phyloP scores from a whole-genome alignment of 2,888 invertebrate genomes.

The Archaeoteleia sp. region DNA sequence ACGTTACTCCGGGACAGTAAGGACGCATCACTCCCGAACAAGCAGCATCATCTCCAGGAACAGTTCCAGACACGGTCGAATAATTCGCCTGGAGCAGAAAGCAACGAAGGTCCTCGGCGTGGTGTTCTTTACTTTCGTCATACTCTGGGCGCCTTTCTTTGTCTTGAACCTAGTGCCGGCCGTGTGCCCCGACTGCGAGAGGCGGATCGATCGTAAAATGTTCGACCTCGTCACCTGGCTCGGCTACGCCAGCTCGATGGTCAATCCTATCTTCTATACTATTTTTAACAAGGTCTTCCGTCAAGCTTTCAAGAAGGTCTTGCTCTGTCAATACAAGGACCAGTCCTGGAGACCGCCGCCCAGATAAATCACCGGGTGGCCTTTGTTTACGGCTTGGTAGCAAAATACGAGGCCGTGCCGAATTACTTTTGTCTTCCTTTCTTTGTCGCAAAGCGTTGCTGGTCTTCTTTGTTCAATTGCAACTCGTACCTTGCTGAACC shows the following conservation, averaged over 20 bases:
- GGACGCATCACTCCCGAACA: slow-evolving; percentile 85
- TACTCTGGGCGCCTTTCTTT: slow-evolving; percentile 97
- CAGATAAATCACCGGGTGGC: slow-evolving; percentile 25
- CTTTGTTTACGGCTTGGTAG: too few relatives aligned
- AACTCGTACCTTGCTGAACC: slow-evolving; percentile 13
- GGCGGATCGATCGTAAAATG: slow-evolving; percentile 84
- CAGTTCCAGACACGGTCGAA: slow-evolving; percentile 88
- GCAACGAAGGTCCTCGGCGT: slow-evolving; percentile 97
- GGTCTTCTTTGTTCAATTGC: too few relatives aligned
- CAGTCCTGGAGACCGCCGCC: slow-evolving; percentile 75
- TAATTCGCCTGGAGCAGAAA: slow-evolving; percentile 93
- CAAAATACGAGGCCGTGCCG: too few relatives aligned
- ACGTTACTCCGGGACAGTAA: slow-evolving; percentile 77
- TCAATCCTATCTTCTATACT: slow-evolving; percentile 96
- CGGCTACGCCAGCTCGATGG: slow-evolving; percentile 95
- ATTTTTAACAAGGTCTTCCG: slow-evolving; percentile 96
- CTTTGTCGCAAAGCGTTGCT: too few relatives aligned
- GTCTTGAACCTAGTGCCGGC: slow-evolving; percentile 90
- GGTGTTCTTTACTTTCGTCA: slow-evolving; percentile 95
- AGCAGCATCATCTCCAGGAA: slow-evolving; percentile 88
- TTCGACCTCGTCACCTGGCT: slow-evolving; percentile 94
- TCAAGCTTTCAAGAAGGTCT: slow-evolving; percentile 91
- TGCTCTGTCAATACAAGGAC: slow-evolving; percentile 85
- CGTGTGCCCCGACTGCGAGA: slow-evolving; percentile 87
- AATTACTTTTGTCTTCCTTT: too few relatives aligned